Conservation (phyloP, 1,140 invertebrate genomes). For the Stegodyphus mimosarum region DNA sequence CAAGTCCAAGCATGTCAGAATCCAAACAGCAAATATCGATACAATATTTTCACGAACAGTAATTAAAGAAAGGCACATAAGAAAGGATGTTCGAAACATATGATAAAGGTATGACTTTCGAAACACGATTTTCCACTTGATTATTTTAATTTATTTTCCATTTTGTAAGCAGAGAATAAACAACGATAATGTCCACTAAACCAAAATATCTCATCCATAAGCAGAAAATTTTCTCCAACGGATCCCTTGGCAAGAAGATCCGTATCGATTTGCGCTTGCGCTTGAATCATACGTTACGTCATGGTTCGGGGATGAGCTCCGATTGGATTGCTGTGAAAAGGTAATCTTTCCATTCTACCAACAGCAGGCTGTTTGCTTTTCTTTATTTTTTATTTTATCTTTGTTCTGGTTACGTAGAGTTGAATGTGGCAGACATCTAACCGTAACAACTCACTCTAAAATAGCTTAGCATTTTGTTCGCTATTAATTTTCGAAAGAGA, state of each 20-base stretch:
- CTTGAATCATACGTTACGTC: slow-evolving; percentile 5
- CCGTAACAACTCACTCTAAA: neutral
- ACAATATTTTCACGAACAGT: neutral
- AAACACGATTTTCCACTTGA: too few relatives aligned
- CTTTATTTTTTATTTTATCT: neutral
- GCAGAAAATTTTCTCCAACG: slow-evolving; percentile 16
- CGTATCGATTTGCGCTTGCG: slow-evolving; percentile 53
- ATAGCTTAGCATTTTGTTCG: neutral
- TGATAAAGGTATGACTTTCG: neutral
- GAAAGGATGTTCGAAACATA: neutral
- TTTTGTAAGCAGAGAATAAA: neutral
- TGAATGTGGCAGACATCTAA: neutral
- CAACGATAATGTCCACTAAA: slow-evolving; percentile 17
- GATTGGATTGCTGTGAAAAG: slow-evolving; percentile 35
- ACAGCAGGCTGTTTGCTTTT: slow-evolving; percentile 24
- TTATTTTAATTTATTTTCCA: too few relatives aligned
- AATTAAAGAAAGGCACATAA: neutral
- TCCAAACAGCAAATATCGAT: neutral
- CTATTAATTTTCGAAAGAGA: neutral
- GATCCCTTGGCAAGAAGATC: slow-evolving; percentile 52
- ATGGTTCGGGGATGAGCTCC: slow-evolving; percentile 9
- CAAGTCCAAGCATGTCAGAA: neutral
- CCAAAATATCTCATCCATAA: slow-evolving; percentile 21
- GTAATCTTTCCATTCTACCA: slow-evolving; percentile 39
- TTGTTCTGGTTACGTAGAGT: neutral